Percentiles rank a stretch among this genome's conserved stretches.
These are phyloP conservation scores for Campoplex capitator DNA, from an alignment of 2,888 invertebrate species.

Conservation along the genomic window DNA sequence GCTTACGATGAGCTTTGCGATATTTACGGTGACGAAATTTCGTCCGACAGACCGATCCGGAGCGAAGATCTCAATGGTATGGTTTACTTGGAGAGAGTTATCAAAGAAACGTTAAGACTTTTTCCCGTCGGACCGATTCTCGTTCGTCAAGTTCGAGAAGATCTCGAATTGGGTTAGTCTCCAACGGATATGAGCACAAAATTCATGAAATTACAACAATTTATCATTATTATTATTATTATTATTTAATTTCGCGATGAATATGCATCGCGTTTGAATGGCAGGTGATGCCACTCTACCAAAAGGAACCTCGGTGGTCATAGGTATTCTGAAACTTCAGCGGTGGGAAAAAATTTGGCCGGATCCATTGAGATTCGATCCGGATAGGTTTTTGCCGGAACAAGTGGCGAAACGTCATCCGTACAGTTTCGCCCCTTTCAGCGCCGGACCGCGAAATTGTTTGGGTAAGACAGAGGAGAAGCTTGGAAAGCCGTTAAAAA, in stretches of 20 bases:
- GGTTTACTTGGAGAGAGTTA: slow-evolving; percentile 86
- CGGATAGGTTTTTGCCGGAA: slow-evolving; percentile 77
- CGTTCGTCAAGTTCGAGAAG: slow-evolving; percentile 85
- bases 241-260: background rate
- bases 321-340: slow-evolving; percentile 72
- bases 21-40: slow-evolving; percentile 75
- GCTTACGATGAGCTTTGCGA: slow-evolving; percentile 84
- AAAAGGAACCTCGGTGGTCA: slow-evolving; percentile 70
- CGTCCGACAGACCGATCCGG: slow-evolving; percentile 80
- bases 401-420: slow-evolving; percentile 74
- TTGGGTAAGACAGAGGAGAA: slow-evolving; percentile 66
- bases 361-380: slow-evolving; percentile 76
- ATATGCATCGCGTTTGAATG: background rate
- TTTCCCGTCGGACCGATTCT: slow-evolving; percentile 86
- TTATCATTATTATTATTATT: background rate
- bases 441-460: slow-evolving; percentile 75
- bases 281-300: slow-evolving; percentile 71
- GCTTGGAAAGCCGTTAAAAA: no score
- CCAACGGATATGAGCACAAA: no score
- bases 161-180: slow-evolving; percentile 85
- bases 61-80: slow-evolving; percentile 86
- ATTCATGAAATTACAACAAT: no score
- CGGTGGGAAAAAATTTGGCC: slow-evolving; percentile 73
- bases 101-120: slow-evolving; percentile 87
- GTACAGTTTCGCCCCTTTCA: slow-evolving; percentile 74